phyloP scores from a whole-genome alignment of 2,113 vertebrate species.

The Mungos mungo region DNA sequence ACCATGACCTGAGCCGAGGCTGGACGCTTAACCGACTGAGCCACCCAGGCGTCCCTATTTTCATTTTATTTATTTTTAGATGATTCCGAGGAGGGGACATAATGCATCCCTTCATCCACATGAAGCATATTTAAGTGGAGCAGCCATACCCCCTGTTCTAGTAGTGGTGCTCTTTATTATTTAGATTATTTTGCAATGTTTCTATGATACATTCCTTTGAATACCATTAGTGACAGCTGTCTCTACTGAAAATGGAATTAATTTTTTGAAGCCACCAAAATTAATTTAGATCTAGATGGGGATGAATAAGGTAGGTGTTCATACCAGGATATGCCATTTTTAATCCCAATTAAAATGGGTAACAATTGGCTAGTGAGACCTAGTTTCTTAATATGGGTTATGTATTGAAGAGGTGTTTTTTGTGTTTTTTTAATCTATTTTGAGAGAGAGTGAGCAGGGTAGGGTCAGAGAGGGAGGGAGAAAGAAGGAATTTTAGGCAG shows the following conservation, averaged over 20 bases:
- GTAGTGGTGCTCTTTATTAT: not conserved
- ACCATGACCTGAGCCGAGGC: too few relatives aligned
- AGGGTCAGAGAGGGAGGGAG: too few relatives aligned
- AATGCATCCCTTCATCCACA: not conserved
- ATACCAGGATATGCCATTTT: not conserved
- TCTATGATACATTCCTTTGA: not conserved
- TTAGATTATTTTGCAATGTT: conserved; percentile 14
- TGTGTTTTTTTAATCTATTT: too few relatives aligned
- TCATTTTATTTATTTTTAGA: not conserved
- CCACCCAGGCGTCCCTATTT: too few relatives aligned
- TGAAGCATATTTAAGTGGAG: not conserved
- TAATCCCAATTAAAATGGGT: not conserved
- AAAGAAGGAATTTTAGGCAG: too few relatives aligned
- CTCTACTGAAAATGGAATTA: conserved; percentile 22
- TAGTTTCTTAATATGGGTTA: not conserved
- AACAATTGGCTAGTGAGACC: not conserved
- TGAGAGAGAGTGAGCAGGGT: too few relatives aligned
- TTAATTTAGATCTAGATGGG: conserved; percentile 19
- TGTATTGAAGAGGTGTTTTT: not conserved
- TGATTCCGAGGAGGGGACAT: not conserved
- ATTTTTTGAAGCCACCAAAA: conserved; percentile 44
- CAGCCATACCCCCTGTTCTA: not conserved
- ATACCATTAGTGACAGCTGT: not conserved
- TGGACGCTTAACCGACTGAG: too few relatives aligned
- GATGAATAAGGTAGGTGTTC: not conserved